Percentiles rank a stretch among this genome's conserved stretches.
Evolutionary conservation across 2,113 vertebrate species (phyloP).

Genomic region (Struthidea cinerea): DNA sequence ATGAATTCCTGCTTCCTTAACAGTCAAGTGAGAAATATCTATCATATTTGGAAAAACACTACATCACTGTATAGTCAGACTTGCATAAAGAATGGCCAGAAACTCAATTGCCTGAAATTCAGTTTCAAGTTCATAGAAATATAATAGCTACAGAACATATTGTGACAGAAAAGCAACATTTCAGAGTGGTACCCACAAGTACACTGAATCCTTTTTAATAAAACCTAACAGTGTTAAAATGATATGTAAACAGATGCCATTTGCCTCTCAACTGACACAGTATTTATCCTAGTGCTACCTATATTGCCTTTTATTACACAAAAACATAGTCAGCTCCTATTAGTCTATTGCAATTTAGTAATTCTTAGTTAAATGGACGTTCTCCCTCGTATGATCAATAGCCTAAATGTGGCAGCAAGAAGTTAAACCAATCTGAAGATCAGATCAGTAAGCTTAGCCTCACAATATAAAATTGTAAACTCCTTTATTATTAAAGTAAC

Average conservation of each 20-base stretch:
- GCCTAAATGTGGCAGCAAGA: slow-evolving; percentile 6
- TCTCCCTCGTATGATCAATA: slow-evolving; percentile 3
- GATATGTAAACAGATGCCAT: not conserved
- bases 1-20: not conserved
- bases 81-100: not conserved
- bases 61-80: not conserved
- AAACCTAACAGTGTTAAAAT: not conserved
- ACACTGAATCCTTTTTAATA: not conserved
- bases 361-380: slow-evolving; percentile 10
- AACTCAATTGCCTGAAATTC: not conserved
- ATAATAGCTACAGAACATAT: not conserved
- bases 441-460: slow-evolving; percentile 1
- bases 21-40: not conserved
- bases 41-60: not conserved
- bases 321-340: not conserved
- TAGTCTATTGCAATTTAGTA: slow-evolving; percentile 3
- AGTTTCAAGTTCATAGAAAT: not conserved
- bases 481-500: slow-evolving; percentile 15
- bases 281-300: not conserved
- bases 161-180: not conserved
- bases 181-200: not conserved
- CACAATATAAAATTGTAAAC: not conserved
- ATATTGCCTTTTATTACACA: not conserved
- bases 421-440: slow-evolving; percentile 37
- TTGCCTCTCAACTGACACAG: not conserved